These are phyloP conservation scores for Hemiscyllium ocellatum DNA, from an alignment of 2,113 vertebrate genomes.

Conservation along the genomic window DNA sequence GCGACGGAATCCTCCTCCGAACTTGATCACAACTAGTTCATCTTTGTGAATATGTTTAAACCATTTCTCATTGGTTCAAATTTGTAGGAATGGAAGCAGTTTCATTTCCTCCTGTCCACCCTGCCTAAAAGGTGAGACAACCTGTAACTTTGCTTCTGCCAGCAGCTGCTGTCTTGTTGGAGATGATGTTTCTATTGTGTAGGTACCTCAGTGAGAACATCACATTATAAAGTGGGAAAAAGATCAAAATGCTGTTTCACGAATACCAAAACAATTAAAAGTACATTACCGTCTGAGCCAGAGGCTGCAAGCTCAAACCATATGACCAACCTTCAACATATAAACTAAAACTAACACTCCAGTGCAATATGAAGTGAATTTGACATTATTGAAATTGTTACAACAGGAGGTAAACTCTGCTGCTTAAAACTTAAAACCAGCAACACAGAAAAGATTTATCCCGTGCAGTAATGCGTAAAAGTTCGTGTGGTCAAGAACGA, in stretches of 20 bases:
- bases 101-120: neutral
- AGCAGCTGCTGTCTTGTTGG: neutral
- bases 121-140: neutral
- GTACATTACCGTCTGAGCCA: neutral
- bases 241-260: too few relatives aligned
- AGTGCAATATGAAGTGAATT: neutral
- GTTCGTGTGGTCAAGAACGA: too few relatives aligned
- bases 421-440: too few relatives aligned
- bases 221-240: too few relatives aligned
- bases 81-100: neutral
- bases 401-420: too few relatives aligned
- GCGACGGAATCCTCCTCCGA: neutral
- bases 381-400: neutral
- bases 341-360: neutral
- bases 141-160: neutral
- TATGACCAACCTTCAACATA: neutral
- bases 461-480: too few relatives aligned
- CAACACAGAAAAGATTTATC: too few relatives aligned
- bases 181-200: neutral
- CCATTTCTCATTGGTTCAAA: neutral
- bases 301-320: neutral
- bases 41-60: neutral
- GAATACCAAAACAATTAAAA: neutral
- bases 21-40: neutral
- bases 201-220: neutral